A percentile compares a stretch with the other conserved stretches of the same genome.
Evolutionary conservation across 2,797 vertebrate species (phyloP).

Genomic region (Clarias laeviceps): DNA sequence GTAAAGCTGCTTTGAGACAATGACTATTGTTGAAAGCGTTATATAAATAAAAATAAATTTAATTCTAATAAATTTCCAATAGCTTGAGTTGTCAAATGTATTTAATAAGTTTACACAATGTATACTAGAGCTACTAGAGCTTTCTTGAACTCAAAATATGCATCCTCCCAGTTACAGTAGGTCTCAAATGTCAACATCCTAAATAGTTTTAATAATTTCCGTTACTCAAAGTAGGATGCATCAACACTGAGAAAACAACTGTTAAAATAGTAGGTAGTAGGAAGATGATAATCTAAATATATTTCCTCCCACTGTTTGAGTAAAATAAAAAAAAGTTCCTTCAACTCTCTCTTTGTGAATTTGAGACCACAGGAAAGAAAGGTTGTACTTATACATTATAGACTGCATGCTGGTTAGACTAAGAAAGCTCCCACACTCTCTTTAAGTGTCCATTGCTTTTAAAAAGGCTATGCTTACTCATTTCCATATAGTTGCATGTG

Average conservation of each 20-base stretch:
- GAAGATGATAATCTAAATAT: background rate
- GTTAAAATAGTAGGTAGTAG: background rate
- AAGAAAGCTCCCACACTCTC: slow-evolving; percentile 15
- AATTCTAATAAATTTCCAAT: no score
- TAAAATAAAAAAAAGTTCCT: background rate
- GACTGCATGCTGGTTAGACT: slow-evolving; percentile 27
- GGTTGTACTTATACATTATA: slow-evolving; percentile 45
- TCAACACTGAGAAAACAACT: background rate
- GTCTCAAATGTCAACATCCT: background rate
- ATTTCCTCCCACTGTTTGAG: slow-evolving; percentile 3
- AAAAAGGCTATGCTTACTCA: slow-evolving; percentile 24
- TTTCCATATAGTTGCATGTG: background rate
- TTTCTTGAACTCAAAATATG: background rate
- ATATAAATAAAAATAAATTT: no score
- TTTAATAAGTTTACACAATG: no score
- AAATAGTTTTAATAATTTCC: background rate
- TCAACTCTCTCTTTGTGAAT: slow-evolving; percentile 6
- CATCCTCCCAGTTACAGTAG: background rate
- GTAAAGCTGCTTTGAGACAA: no score
- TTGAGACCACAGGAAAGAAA: slow-evolving; percentile 40
- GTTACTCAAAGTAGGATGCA: background rate
- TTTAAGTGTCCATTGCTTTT: slow-evolving; percentile 22
- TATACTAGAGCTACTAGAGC: no score
- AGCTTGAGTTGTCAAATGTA: no score
- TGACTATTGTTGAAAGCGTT: no score